phyloP scores from a whole-genome alignment of 53 echinoderm and acorn worm species.

The Mesocentrotus franciscanus region DNA sequence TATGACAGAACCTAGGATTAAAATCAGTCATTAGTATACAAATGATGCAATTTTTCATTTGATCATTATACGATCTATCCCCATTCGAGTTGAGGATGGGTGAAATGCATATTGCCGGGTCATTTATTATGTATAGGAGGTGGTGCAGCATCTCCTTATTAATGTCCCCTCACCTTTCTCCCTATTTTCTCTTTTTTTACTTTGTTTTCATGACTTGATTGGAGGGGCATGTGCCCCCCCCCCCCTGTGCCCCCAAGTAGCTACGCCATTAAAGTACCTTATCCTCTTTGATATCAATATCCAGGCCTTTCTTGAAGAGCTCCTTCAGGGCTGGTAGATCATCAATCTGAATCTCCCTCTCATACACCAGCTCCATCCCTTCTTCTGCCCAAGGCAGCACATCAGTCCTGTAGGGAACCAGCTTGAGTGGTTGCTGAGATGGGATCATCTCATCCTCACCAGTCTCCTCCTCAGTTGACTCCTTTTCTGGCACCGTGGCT shows the following conservation, averaged over 20 bases:
- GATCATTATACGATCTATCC: no score
- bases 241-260: no score
- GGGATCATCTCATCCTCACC: conserved; percentile 61
- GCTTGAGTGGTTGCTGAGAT: conserved; percentile 71
- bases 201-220: no score
- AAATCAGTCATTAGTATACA: background rate
- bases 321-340: conserved; percentile 94
- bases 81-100: no score
- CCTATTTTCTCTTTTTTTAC: no score
- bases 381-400: conserved; percentile 91
- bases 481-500: background rate
- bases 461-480: background rate
- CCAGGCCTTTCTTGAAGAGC: conserved; percentile 83
- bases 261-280: conserved; percentile 69
- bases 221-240: no score
- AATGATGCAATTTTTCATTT: background rate
- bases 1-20: conserved; percentile 75
- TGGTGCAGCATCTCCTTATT: no score
- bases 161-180: no score
- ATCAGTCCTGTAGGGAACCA: conserved; percentile 84
- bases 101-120: no score
- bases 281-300: conserved; percentile 87
- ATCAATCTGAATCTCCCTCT: conserved; percentile 83
- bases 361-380: conserved; percentile 85
- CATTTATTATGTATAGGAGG: no score